Conservation (phyloP, 2,888 invertebrate genomes). For the Pristionchus exspectatus region DNA sequence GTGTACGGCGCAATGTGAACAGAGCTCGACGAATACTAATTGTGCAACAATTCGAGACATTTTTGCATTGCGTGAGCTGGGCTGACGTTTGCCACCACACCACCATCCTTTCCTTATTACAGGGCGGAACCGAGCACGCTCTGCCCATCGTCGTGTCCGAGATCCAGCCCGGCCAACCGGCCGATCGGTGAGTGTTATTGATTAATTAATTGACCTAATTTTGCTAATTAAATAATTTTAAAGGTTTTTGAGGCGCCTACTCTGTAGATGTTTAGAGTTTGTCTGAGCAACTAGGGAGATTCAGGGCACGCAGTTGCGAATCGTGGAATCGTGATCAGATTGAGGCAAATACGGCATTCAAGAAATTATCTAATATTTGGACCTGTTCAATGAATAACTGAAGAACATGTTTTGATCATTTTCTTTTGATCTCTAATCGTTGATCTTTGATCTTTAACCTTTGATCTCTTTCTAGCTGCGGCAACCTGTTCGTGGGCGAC, state of each 20-base stretch:
- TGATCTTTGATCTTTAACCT: constrained; percentile 44
- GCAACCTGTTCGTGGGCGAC: constrained; percentile 87
- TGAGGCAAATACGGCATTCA: neutral
- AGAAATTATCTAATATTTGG: too few relatives aligned
- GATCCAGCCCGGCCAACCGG: constrained; percentile 87
- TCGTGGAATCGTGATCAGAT: neutral
- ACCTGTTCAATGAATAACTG: neutral
- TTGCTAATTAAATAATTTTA: neutral
- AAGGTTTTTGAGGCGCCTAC: neutral
- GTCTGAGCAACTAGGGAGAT: neutral
- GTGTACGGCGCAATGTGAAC: too few relatives aligned
- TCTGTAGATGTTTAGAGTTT: neutral
- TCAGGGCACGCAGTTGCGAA: neutral
- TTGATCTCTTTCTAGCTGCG: constrained; percentile 47
- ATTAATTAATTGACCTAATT: neutral
- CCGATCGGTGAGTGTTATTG: constrained; percentile 83
- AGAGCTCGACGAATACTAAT: neutral
- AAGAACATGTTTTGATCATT: neutral
- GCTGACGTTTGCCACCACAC: constrained; percentile 17
- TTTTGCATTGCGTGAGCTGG: constrained; percentile 13
- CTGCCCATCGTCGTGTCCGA: constrained; percentile 89
- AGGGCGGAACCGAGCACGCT: constrained; percentile 91
- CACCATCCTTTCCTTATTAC: constrained; percentile 57
- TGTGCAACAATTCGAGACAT: neutral
- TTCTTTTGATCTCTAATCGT: too few relatives aligned